phyloP scores from a whole-genome alignment of 2,888 invertebrate genomes.

The Metallyticus violacea region DNA sequence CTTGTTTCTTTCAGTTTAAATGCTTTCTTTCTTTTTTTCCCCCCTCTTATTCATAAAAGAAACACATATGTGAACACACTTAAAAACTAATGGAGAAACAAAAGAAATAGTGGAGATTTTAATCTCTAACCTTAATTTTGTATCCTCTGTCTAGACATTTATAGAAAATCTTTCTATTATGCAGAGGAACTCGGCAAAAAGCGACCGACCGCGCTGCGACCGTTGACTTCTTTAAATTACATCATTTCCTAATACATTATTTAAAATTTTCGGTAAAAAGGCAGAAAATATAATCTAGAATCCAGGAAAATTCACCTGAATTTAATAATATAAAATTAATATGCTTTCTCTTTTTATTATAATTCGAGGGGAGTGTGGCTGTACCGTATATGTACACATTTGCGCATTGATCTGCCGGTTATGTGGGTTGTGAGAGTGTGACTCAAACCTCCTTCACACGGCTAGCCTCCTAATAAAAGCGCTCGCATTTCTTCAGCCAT shows the following conservation, averaged over 20 bases:
- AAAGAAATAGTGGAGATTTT: background rate
- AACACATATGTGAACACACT: background rate
- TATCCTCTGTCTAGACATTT: background rate
- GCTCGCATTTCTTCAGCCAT: constrained; percentile 36
- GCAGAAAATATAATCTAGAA: constrained; percentile 33
- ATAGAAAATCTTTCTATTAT: background rate
- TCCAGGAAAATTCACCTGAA: constrained; percentile 29
- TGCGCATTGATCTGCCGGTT: background rate
- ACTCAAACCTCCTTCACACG: background rate
- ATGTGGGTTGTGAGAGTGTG: background rate
- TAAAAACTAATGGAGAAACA: background rate
- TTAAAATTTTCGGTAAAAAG: constrained; percentile 35
- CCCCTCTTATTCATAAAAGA: background rate
- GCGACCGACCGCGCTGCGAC: too few relatives aligned
- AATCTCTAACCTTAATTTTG: background rate
- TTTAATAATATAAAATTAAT: constrained; percentile 32
- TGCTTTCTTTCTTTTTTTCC: too few relatives aligned
- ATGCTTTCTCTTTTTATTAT: constrained; percentile 11
- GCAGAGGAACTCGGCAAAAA: background rate
- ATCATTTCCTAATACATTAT: constrained; percentile 35
- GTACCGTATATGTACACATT: background rate
- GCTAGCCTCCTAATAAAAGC: background rate
- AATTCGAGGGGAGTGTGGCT: background rate
- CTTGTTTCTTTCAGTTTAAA: too few relatives aligned
- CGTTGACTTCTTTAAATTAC: constrained; percentile 26